Conservation (phyloP, 2,888 invertebrate species). For the Chymomyza procnemis region DNA sequence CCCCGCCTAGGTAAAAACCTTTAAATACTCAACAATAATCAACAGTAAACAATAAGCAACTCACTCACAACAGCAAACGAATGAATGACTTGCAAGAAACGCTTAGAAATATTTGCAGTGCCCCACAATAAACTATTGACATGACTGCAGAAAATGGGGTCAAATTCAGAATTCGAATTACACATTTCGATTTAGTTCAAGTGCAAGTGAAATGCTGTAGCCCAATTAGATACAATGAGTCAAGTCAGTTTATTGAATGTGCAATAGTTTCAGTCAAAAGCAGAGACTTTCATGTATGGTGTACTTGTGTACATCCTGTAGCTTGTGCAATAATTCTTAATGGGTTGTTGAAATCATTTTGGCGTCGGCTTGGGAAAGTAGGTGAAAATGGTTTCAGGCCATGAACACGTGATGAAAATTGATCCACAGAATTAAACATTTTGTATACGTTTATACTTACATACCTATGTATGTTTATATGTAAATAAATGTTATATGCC, state of each 20-base stretch:
- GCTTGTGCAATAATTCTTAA: too few species aligned
- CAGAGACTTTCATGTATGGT: too few species aligned
- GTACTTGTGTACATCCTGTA: too few species aligned
- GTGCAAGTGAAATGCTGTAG: conserved; percentile 50
- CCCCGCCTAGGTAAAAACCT: conserved; percentile 16
- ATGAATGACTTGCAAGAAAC: conserved; percentile 11
- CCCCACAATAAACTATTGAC: conserved; percentile 32
- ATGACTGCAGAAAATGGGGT: conserved; percentile 46
- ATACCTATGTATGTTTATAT: background rate
- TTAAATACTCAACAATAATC: background rate
- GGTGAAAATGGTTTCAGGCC: conserved; percentile 19
- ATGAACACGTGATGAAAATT: background rate
- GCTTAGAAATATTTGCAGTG: background rate
- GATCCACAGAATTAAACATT: background rate
- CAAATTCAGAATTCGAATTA: conserved; percentile 23
- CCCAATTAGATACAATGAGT: background rate
- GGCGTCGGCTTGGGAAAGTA: background rate
- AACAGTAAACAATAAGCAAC: conserved; percentile 6
- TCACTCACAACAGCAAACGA: conserved; percentile 4
- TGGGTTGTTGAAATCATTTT: too few species aligned
- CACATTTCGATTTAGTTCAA: conserved; percentile 43
- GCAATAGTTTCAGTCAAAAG: too few species aligned
- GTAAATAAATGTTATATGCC: background rate
- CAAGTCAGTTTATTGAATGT: background rate
- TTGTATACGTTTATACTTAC: background rate